Evolutionary conservation across 1,140 invertebrate genomes (phyloP).

Genomic region (Capitella teleta): DNA sequence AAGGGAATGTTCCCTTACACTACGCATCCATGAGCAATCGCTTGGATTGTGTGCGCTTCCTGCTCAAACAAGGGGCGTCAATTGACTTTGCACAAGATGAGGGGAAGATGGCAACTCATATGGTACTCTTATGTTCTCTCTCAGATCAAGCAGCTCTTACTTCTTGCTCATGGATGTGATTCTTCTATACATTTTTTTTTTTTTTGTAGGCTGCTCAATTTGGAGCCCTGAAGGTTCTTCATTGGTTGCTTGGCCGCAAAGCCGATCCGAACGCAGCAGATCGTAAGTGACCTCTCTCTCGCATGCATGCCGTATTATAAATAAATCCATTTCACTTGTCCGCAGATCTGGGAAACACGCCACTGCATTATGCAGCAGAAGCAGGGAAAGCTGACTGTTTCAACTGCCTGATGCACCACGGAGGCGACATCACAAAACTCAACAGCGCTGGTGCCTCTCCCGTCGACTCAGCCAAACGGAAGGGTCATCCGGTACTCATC

Average conservation of each 20-base stretch:
- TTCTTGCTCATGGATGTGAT: too few relatives aligned
- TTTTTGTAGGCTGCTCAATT: conserved; percentile 28
- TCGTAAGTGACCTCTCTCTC: conserved; percentile 21
- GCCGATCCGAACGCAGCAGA: conserved; percentile 31
- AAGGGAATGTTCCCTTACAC: conserved; percentile 28
- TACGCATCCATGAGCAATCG: conserved; percentile 31
- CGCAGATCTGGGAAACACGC: neutral
- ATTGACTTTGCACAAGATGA: conserved; percentile 26
- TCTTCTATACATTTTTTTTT: neutral
- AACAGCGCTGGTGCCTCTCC: conserved; percentile 29
- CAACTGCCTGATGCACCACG: conserved; percentile 35
- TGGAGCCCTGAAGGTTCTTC: conserved; percentile 28
- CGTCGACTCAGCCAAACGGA: conserved; percentile 26
- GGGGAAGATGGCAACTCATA: conserved; percentile 30
- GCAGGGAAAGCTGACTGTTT: conserved; percentile 11
- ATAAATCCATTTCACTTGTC: neutral
- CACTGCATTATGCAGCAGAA: neutral
- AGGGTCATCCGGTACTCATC: conserved; percentile 32
- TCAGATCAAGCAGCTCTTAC: too few relatives aligned
- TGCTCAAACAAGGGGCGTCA: conserved; percentile 32
- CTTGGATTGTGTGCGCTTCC: conserved; percentile 30
- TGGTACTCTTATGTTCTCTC: conserved; percentile 24
- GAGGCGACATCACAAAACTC: conserved; percentile 20
- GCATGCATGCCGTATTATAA: neutral
- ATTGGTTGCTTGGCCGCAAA: conserved; percentile 36